Conservation (phyloP, 1,140 invertebrate species). For the Agrypnia vestita region DNA sequence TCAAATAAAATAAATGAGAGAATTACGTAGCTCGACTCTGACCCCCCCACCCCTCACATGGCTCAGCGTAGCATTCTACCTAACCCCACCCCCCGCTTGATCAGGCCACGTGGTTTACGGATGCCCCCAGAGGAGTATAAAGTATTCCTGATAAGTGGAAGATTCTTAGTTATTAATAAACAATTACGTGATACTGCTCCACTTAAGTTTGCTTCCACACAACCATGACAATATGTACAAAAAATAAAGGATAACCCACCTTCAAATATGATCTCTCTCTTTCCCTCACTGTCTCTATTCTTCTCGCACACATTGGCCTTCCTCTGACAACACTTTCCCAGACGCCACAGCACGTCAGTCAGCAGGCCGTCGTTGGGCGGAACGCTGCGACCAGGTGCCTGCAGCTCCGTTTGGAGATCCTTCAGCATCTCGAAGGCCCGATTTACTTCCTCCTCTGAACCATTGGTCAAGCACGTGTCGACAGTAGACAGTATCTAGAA, state of each 20-base stretch:
- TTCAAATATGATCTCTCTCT: conserved; percentile 74
- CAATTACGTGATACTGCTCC: too few species aligned
- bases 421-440: conserved; percentile 59
- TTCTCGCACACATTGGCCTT: conserved; percentile 66
- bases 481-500: conserved; percentile 61
- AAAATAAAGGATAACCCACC: conserved; percentile 67
- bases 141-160: too few species aligned
- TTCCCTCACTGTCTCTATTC: conserved; percentile 68
- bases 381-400: conserved; percentile 63
- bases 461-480: conserved; percentile 60
- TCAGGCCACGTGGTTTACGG: too few species aligned
- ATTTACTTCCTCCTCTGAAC: conserved; percentile 62
- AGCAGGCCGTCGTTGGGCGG: conserved; percentile 62
- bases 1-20: too few species aligned
- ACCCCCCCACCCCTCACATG: too few species aligned
- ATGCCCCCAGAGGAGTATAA: too few species aligned
- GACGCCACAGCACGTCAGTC: conserved; percentile 77
- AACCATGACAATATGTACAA: background rate
- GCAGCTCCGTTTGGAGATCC: conserved; percentile 62
- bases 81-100: too few species aligned
- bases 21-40: too few species aligned
- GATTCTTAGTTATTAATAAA: too few species aligned
- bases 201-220: too few species aligned
- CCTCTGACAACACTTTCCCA: conserved; percentile 78
- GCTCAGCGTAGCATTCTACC: too few species aligned